phyloP scores from a whole-genome alignment of 2,797 vertebrate genomes.

The Poecilia gillii region DNA sequence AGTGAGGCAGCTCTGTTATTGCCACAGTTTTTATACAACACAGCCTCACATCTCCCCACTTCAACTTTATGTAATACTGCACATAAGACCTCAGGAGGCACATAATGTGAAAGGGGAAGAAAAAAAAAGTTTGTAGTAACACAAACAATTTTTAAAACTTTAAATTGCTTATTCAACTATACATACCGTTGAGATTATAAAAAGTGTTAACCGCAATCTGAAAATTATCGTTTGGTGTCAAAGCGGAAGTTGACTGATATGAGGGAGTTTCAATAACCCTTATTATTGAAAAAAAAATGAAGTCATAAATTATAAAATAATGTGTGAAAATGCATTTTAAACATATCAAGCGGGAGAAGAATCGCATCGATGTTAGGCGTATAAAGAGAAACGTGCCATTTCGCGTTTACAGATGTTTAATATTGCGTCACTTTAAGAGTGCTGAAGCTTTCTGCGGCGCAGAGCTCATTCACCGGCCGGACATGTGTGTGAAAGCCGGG shows the following conservation, averaged over 20 bases:
- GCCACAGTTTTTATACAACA: conserved; percentile 45
- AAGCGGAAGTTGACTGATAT: not conserved
- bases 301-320: not conserved
- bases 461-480: conserved; percentile 31
- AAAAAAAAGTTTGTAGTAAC: not conserved
- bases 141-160: not conserved
- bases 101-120: too few relatives aligned
- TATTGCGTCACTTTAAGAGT: not conserved
- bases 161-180: not conserved
- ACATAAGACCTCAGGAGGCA: not conserved
- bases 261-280: not conserved
- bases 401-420: not conserved
- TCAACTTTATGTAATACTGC: conserved; percentile 4
- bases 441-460: not conserved
- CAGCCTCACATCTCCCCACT: conserved; percentile 10
- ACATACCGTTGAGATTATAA: not conserved
- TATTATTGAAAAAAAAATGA: not conserved
- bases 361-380: not conserved
- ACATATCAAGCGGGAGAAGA: not conserved
- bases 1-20: conserved; percentile 29
- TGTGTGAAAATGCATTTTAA: not conserved
- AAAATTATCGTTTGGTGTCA: not conserved
- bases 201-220: not conserved
- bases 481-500: conserved; percentile 2
- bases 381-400: not conserved